Percentiles rank a stretch among this genome's conserved stretches.
Conservation (phyloP, 2,797 vertebrate genomes). For the Sebastes alutus region DNA sequence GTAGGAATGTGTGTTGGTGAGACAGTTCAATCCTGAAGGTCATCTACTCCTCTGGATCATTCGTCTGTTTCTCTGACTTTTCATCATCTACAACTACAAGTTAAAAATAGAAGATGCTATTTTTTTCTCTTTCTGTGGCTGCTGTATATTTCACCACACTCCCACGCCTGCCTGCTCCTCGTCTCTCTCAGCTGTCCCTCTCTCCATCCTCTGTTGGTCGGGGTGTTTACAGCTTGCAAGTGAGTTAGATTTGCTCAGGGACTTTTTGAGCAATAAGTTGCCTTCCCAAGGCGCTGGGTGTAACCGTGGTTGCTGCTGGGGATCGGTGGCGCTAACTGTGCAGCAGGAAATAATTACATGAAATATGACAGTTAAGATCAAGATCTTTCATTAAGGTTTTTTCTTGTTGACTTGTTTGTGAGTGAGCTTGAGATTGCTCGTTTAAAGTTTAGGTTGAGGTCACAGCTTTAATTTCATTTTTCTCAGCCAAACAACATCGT, state of each 20-base stretch:
- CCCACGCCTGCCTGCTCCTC: not conserved
- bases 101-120: not conserved
- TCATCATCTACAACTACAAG: not conserved
- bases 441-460: not conserved
- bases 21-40: not conserved
- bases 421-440: not conserved
- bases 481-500: not conserved
- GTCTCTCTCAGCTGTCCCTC: not conserved
- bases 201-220: not conserved
- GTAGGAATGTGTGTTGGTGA: slow-evolving; percentile 26
- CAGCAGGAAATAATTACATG: slow-evolving; percentile 65
- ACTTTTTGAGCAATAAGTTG: slow-evolving; percentile 54
- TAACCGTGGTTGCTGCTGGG: slow-evolving; percentile 49
- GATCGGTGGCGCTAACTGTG: slow-evolving; percentile 37
- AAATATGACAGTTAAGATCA: slow-evolving; percentile 58
- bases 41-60: not conserved
- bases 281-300: slow-evolving; percentile 73
- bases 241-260: slow-evolving; percentile 31
- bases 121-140: not conserved
- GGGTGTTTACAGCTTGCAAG: slow-evolving; percentile 42
- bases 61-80: not conserved
- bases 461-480: not conserved
- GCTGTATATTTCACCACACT: not conserved
- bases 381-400: not conserved
- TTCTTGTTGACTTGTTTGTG: not conserved